Evolutionary conservation across 2,888 invertebrate species (phyloP).

Genomic region (Agelastica alni): DNA sequence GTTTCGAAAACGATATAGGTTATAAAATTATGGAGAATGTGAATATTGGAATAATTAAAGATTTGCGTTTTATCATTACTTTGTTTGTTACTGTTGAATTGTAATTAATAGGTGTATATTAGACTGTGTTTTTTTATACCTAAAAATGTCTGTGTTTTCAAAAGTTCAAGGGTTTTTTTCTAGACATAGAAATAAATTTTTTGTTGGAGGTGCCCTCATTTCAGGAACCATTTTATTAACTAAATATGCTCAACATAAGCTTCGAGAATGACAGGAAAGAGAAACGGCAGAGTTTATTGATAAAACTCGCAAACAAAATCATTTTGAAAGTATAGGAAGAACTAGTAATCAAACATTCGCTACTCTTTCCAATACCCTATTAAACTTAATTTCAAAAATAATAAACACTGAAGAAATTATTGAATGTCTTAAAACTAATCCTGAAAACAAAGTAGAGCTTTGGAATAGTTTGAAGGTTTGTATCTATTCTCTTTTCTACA

Average conservation of each 20-base stretch:
- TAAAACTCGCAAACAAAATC: slow-evolving; percentile 78
- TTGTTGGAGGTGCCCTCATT: slow-evolving; percentile 75
- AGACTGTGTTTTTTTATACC: not conserved
- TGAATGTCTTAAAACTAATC: slow-evolving; percentile 67
- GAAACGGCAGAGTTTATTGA: slow-evolving; percentile 82
- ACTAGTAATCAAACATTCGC: slow-evolving; percentile 87
- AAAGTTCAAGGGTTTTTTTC: slow-evolving; percentile 75
- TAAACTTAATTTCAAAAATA: slow-evolving; percentile 69
- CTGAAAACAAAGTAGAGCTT: slow-evolving; percentile 73
- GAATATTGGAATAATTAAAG: too few species aligned
- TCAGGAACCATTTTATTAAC: slow-evolving; percentile 75
- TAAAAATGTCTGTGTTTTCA: slow-evolving; percentile 65
- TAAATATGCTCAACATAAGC: slow-evolving; percentile 75
- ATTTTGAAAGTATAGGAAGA: slow-evolving; percentile 87
- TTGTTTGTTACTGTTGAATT: too few species aligned
- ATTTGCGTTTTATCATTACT: too few species aligned
- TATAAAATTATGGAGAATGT: too few species aligned
- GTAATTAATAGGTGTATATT: too few species aligned
- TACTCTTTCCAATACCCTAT: slow-evolving; percentile 73
- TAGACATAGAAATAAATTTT: slow-evolving; percentile 82
- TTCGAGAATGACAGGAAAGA: slow-evolving; percentile 83
- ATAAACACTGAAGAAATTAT: slow-evolving; percentile 75
- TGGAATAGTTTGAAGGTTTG: slow-evolving; percentile 85
- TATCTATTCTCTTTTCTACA: too few species aligned
- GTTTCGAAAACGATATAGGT: not conserved